A percentile compares a stretch with the other conserved stretches of the same genome.
These are phyloP conservation scores for Coturnix japonica DNA, from an alignment of 2,113 vertebrate species.

Conservation along the genomic window DNA sequence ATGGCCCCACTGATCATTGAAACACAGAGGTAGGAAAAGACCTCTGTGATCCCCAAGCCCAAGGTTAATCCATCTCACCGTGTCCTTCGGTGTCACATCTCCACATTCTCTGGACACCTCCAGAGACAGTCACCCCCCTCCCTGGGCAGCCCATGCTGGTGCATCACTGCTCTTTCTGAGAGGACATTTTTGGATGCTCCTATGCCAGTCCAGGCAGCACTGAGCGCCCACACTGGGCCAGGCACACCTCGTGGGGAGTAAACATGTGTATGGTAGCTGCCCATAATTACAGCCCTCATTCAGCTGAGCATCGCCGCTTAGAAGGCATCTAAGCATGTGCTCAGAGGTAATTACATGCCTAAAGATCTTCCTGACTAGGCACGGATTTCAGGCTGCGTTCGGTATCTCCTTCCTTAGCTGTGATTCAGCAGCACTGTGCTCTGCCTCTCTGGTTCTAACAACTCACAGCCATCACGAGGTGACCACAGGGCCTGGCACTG, in stretches of 20 bases:
- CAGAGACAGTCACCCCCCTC: not conserved
- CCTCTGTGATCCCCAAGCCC: not conserved
- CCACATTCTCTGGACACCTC: no score
- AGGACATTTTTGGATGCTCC: not conserved
- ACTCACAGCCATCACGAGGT: not conserved
- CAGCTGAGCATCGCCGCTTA: not conserved
- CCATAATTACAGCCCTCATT: not conserved
- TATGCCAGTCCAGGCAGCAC: accelerated
- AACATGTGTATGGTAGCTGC: not conserved
- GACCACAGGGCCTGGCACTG: not conserved
- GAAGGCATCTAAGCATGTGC: not conserved
- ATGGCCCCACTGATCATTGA: accelerated
- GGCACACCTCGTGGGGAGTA: not conserved
- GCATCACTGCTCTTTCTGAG: not conserved
- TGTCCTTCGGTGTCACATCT: not conserved
- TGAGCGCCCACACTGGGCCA: not conserved
- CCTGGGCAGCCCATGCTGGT: no score
- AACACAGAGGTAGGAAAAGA: not conserved
- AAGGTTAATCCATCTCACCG: not conserved
- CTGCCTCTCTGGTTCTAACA: not conserved
- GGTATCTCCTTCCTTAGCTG: slow-evolving; percentile 4
- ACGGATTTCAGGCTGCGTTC: not conserved
- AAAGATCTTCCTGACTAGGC: not conserved
- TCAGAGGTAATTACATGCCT: not conserved
- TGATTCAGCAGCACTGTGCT: not conserved